These are phyloP conservation scores for Hedya salicella DNA, from an alignment of 2,888 invertebrate species.

Conservation along the genomic window DNA sequence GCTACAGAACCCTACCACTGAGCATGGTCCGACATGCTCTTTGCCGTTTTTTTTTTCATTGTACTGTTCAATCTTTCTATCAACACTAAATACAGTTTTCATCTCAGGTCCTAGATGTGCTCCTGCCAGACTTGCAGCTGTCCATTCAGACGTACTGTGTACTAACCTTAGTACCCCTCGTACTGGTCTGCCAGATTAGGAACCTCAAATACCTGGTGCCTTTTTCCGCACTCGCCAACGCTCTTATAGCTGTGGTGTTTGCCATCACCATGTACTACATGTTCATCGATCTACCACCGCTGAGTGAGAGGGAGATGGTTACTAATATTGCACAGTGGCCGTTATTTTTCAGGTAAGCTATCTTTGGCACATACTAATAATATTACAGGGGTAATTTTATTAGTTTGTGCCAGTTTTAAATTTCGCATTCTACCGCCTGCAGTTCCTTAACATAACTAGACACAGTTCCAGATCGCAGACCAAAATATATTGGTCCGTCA, in stretches of 20 bases:
- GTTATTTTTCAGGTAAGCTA: constrained; percentile 90
- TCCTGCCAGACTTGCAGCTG: constrained; percentile 72
- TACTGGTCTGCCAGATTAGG: constrained; percentile 89
- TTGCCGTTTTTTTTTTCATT: too few species aligned
- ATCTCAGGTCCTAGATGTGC: constrained; percentile 81
- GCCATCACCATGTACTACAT: constrained; percentile 93
- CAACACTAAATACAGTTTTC: neutral
- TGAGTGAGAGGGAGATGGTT: constrained; percentile 73
- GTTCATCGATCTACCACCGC: constrained; percentile 82
- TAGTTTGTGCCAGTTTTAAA: too few species aligned
- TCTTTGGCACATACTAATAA: too few species aligned
- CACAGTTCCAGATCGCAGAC: too few species aligned
- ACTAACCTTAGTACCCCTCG: constrained; percentile 87
- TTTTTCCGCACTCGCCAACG: constrained; percentile 94
- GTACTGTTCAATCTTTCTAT: neutral
- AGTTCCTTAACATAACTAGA: too few species aligned
- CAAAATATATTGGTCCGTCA: too few species aligned
- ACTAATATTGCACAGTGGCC: constrained; percentile 88
- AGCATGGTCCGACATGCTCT: too few species aligned
- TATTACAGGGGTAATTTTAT: too few species aligned
- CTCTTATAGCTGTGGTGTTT: constrained; percentile 91
- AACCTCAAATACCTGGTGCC: constrained; percentile 94
- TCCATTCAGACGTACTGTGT: constrained; percentile 87
- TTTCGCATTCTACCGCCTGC: too few species aligned
- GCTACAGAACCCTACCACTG: too few species aligned